phyloP scores from a whole-genome alignment of 2,888 invertebrate genomes.

The Lymantria dispar region DNA sequence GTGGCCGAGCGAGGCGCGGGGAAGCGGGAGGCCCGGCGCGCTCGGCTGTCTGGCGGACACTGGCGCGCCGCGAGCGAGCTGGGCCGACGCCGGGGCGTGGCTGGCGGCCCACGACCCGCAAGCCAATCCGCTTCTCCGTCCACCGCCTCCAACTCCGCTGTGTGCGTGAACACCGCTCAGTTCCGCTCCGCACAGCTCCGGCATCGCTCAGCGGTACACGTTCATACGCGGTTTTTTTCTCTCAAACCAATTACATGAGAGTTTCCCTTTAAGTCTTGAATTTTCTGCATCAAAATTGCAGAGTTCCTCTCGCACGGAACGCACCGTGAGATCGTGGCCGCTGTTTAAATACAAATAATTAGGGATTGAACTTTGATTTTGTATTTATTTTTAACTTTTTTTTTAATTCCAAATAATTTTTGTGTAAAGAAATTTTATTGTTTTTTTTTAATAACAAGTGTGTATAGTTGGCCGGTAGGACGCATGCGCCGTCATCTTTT shows the following conservation, averaged over 20 bases:
- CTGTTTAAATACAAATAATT: constrained; percentile 29
- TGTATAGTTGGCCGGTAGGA: constrained; percentile 18
- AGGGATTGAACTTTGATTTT: constrained; percentile 31
- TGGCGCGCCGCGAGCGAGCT: constrained; percentile 64
- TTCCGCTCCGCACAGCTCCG: constrained; percentile 36
- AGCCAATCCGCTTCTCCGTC: constrained; percentile 34
- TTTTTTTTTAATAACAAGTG: constrained; percentile 35
- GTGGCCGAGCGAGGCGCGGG: constrained; percentile 81
- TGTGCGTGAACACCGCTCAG: constrained; percentile 7
- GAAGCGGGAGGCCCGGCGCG: constrained; percentile 82
- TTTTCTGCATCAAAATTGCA: constrained; percentile 65
- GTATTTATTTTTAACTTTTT: constrained; percentile 28
- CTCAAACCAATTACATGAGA: constrained; percentile 60
- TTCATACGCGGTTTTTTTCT: constrained; percentile 47
- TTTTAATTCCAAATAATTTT: constrained; percentile 11
- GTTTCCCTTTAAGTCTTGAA: constrained; percentile 61
- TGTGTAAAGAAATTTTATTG: background rate
- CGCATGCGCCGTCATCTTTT: constrained; percentile 46
- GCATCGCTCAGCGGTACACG: constrained; percentile 44
- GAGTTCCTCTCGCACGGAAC: constrained; percentile 58
- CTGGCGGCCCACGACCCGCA: constrained; percentile 42
- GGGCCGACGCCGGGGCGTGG: constrained; percentile 65
- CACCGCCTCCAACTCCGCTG: constrained; percentile 15
- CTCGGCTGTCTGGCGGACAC: constrained; percentile 82
- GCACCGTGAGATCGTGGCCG: constrained; percentile 38